Conservation (phyloP, 2,797 vertebrate species). For the Macropus fuliginosus region DNA sequence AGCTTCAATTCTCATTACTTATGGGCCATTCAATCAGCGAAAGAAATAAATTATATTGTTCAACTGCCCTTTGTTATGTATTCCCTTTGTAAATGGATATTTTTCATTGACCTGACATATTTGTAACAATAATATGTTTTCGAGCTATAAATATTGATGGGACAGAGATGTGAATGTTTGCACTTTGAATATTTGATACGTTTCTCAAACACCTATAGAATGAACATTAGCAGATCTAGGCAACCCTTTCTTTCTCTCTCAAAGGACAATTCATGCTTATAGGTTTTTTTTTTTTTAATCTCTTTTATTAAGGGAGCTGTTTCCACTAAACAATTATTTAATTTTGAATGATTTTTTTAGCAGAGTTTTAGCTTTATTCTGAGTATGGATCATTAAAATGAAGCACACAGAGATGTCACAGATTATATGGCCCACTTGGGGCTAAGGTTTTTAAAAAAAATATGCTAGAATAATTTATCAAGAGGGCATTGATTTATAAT, state of each 20-base stretch:
- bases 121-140: slow-evolving; percentile 79
- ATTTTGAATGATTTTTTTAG: slow-evolving; percentile 68
- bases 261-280: slow-evolving; percentile 53
- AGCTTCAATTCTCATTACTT: slow-evolving; percentile 75
- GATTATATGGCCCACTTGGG: slow-evolving; percentile 33
- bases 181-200: slow-evolving; percentile 80
- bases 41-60: slow-evolving; percentile 78
- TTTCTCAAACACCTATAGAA: slow-evolving; percentile 72
- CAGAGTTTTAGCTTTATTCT: slow-evolving; percentile 53
- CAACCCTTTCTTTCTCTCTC: slow-evolving; percentile 49
- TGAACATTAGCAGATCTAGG: slow-evolving; percentile 63
- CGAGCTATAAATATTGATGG: slow-evolving; percentile 82
- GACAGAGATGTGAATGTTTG: slow-evolving; percentile 75
- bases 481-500: slow-evolving; percentile 32
- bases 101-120: slow-evolving; percentile 78
- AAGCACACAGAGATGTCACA: not conserved
- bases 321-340: slow-evolving; percentile 69
- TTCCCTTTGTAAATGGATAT: slow-evolving; percentile 72
- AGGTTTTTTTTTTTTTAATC: slow-evolving; percentile 42
- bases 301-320: slow-evolving; percentile 50
- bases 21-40: slow-evolving; percentile 62
- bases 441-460: slow-evolving; percentile 23
- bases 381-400: slow-evolving; percentile 54
- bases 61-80: slow-evolving; percentile 69
- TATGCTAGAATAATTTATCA: slow-evolving; percentile 23